Base-by-base conservation (phyloP, 2,113 vertebrate genomes). In the Rhagologus leucostigma region DNA sequence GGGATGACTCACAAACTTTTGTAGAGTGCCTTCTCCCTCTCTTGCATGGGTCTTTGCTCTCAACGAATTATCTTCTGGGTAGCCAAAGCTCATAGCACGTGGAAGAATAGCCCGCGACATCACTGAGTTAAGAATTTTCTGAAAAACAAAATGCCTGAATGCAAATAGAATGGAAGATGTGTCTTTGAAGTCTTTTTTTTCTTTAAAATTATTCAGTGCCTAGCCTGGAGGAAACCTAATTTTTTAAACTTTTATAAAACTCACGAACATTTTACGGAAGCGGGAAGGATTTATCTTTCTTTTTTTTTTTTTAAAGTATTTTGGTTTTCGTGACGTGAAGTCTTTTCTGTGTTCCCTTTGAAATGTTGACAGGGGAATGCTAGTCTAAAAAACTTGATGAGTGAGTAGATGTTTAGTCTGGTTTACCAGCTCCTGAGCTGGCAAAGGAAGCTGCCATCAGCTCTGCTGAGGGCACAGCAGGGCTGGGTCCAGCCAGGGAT, bases 171-270 rank as follows among this genome's bases (percentile, higher is more conserved):
- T 89, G 69, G 56, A 92, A 94, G 93, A 87, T 0, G 4, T 75
- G 62, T 80, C 91, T 96, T 96, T 95, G 92, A 95, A 90, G 89
- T 84, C 0, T 62, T 88, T 82, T 84, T 85, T 82, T 77, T 65
- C 80, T 89, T 75, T 62, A 89, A 79, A 91, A 73, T 79, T 80
- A 93, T 79, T 79, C 85, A 88, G 10, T 78, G 39, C 71, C 68
- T 93, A 74, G 92, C 92, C 90, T 86, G 53, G 39, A 94, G 94
- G 79, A 93, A 85, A 70, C 49, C 33, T 68, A 33, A 87, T 88
- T 91, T 92, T 90, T 83, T 29, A n/a, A 39, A 67, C 64, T 94
- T 96, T 68, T 46, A 15, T 69, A 84, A 85, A 94, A 77, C 42
- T 93, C 67, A 69, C 0, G 10, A 57, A 76, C 30, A 26, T 77